Base-by-base conservation (phyloP, 2,113 vertebrate species). In the Nannospalax galili region DNA sequence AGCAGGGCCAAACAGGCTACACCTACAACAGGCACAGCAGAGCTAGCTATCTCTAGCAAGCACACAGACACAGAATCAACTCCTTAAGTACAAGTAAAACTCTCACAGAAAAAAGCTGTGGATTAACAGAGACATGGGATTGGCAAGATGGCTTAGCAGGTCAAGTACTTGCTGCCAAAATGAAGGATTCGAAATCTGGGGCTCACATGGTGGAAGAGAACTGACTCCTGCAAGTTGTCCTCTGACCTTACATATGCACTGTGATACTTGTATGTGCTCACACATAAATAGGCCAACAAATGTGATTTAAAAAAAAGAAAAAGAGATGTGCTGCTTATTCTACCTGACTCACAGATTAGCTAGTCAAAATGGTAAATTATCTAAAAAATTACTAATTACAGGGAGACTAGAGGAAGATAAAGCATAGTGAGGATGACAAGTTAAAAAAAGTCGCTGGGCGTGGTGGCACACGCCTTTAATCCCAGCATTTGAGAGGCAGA, bases 261-360 rank as follows among this genome's bases (percentile, higher is more conserved):
- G 40, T 42, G 60, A 12, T 26, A 0, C 6, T 28, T 19, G 60
- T 82, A 37, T 82, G 80, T 16, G 58, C 78, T n/a, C 73, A 45
- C 17, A 16, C 58, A 1, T 0, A 58, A 86, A 75, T 35, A 8
- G 6, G 11, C 48, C 48, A 52, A 52, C 48, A 52, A 52, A 52
- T 52, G 48, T 52, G 48, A 52, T 52, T n/a, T n/a, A n/a, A n/a
- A 52, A 52, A 52, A 52, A 5, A 32, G 24, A 4, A 28, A 28
- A 17, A 26, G 64, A 65, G 26, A 65, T 28, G 24, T 0, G n/a
- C 15, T 3, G 0, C 3, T 22, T 0, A 69, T 67, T 17, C 48
- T 22, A 8, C 62, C 0, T 2, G 14, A 28, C 16, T 70, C 17
- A 26, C 0, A 48, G 17, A 35, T 4, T 0, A 32, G 4, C n/a